Base-by-base conservation (phyloP, 2,113 vertebrate genomes). In the Sander vitreus region DNA sequence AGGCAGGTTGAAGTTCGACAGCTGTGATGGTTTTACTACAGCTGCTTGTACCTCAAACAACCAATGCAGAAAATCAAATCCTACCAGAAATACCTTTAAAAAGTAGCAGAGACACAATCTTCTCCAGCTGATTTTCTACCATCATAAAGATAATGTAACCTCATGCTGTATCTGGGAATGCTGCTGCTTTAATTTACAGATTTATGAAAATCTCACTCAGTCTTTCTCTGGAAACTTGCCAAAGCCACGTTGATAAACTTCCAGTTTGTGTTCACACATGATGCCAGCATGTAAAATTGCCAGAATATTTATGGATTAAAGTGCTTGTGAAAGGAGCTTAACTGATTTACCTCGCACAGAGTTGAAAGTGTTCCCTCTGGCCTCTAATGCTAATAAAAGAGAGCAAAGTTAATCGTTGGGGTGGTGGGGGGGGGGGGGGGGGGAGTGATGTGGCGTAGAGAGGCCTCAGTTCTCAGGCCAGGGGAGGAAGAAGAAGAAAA, bases 301-400 rank as follows among this genome's bases (percentile, higher is more conserved):
- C 72, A 73, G 21, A 64, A 83, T 64, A n/a, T 67, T 66, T 30
- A 47, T 39, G 75, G 70, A 80, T 83, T 78, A 54, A n/a, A 73
- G 60, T 39, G 48, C 33, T 80, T 77, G 48, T 70, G 57, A 84
- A 70, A 86, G 78, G n/a, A 68, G 75, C 77, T 85, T 76, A 85
- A 62, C 54, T 36, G 82, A 84, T 91, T 81, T 48, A 63, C 25
- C 51, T 54, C 25, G 10, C 25, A 9, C 15, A 11, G 55, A 43
- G 60, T 47, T 67, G n/a, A 70, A 76, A 83, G 58, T 11, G 59
- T 39, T 64, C 74, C 39, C 43, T 69, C 10, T 1, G 58, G 66
- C 13, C 74, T 23, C 23, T 50, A 54, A 80, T 21, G 55, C 59
- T 77, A 74, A 74, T 13, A 67, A 68, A 43, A 63, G 68, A 78